Evolutionary conservation across 1,140 invertebrate genomes (phyloP), one percentile per base, ranked within the genome.

Genomic region (Coptotermes formosanus): DNA sequence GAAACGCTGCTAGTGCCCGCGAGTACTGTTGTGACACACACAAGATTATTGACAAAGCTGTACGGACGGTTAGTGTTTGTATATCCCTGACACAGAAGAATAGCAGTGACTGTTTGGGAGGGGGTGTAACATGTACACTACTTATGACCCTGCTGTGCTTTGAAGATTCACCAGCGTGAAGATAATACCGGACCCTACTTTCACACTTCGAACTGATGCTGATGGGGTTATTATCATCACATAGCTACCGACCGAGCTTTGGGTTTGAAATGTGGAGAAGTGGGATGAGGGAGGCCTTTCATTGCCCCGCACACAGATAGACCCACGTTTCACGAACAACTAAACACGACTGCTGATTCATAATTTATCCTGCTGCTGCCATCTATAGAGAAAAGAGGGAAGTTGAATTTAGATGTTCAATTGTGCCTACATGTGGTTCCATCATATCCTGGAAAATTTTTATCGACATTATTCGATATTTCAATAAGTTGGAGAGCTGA

Each of bases 211-310:
- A 25, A 25, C 25, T 75, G 25, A 23, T 59, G 55, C 55, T 59
- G 55, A 75, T 75, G 64, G 64, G 64, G n/a, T 75, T 75, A 75
- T 75, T 75, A 75, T 75, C 64, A 30, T 75, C 52, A 55, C 52
- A 19, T 21, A 55, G 52, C 52, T 21, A 55, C 52, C 64, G 64
- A n/a, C 64, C 16, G n/a, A n/a, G 64, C 1, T 75, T 75, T 75
- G 64, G 25, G n/a, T n/a, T 75, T 30, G 25, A 25, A 30, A 8
- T 8, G 64, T 8, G n/a, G 25, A 25, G 64, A 19, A 23, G 21
- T 8, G 59, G 21, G 64, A 25, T 25, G 64, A 8, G 64, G 25
- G 64, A 30, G 64, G 8, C 64, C 14, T 75, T 75, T 75, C 64
- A 75, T 75, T 25, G 14, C 64, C 8, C 64, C 64, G 6, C 19